Percentiles rank a stretch among this genome's conserved stretches.
phyloP scores from a whole-genome alignment of 1,140 invertebrate species.

The Heliconius hewitsoni region DNA sequence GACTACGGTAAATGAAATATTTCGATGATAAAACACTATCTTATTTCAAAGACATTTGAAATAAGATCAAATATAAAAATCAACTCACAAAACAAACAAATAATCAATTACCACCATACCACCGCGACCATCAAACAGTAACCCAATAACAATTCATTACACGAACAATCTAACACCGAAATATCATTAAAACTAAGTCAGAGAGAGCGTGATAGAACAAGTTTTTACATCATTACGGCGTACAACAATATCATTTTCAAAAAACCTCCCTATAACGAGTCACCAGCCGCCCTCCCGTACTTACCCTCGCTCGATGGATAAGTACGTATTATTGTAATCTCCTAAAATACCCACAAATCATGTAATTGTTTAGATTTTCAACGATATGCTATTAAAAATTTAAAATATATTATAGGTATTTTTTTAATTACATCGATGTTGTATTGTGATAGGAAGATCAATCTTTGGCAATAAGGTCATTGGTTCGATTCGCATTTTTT shows the following conservation, averaged over 20 bases:
- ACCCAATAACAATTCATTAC: constrained; percentile 15
- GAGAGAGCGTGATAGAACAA: constrained; percentile 20
- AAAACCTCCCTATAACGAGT: constrained; percentile 49
- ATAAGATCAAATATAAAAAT: too few species aligned
- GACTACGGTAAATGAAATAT: too few species aligned
- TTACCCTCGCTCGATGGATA: constrained; percentile 34
- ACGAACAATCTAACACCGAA: constrained; percentile 17
- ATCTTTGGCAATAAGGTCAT: too few species aligned
- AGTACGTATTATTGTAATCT: constrained; percentile 47
- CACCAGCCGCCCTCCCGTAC: constrained; percentile 34
- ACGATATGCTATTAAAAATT: constrained; percentile 5
- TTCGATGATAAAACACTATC: too few species aligned
- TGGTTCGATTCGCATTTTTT: too few species aligned
- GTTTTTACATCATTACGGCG: constrained; percentile 54
- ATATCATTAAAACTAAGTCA: constrained; percentile 29
- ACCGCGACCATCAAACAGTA: not conserved
- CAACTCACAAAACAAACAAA: not conserved
- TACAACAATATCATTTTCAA: constrained; percentile 68
- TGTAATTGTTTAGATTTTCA: constrained; percentile 34
- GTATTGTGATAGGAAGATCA: too few species aligned
- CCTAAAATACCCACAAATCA: constrained; percentile 39
- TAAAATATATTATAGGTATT: not conserved
- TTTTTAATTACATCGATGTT: not conserved
- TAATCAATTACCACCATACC: not conserved
- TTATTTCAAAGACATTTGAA: not conserved